phyloP scores from a whole-genome alignment of 2,113 vertebrate genomes.

The Hippocampus guttulatus region DNA sequence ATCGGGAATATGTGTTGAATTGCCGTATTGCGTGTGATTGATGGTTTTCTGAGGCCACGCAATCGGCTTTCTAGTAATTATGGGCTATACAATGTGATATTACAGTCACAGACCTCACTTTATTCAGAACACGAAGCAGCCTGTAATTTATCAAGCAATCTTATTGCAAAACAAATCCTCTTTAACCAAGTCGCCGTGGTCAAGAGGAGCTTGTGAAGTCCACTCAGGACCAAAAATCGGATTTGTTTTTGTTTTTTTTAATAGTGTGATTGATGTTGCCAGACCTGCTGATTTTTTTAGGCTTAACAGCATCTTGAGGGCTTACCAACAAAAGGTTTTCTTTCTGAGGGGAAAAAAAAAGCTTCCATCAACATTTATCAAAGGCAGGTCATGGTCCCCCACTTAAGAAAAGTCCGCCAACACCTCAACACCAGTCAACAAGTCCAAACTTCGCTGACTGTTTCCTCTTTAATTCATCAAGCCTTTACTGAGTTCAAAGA shows the following conservation, averaged over 20 bases:
- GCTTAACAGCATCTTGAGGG: not conserved
- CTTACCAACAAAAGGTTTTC: not conserved
- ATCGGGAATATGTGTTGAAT: constrained; percentile 62
- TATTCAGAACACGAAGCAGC: constrained; percentile 1
- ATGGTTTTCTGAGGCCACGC: constrained; percentile 61
- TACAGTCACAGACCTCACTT: constrained; percentile 4
- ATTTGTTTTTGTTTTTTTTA: not conserved
- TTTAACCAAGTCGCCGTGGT: not conserved
- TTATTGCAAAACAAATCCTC: constrained; percentile 6
- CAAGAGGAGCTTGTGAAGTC: constrained; percentile 2
- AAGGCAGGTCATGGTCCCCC: constrained; percentile 14
- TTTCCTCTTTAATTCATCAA: constrained; percentile 8
- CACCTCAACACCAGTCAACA: constrained; percentile 2
- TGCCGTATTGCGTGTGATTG: constrained; percentile 59
- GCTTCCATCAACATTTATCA: not conserved
- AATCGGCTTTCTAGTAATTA: constrained; percentile 66
- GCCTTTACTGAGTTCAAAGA: constrained; percentile 15
- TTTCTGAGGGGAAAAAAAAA: not conserved
- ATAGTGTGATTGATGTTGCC: not conserved
- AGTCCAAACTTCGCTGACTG: not conserved
- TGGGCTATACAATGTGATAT: constrained; percentile 17
- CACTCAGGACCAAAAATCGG: not conserved
- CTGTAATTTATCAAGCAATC: constrained; percentile 13
- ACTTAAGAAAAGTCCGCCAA: constrained; percentile 23
- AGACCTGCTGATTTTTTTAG: not conserved